Percentiles rank a stretch among this genome's conserved stretches.
phyloP scores from a whole-genome alignment of 2,888 invertebrate genomes.

The Platycheirus albimanus region DNA sequence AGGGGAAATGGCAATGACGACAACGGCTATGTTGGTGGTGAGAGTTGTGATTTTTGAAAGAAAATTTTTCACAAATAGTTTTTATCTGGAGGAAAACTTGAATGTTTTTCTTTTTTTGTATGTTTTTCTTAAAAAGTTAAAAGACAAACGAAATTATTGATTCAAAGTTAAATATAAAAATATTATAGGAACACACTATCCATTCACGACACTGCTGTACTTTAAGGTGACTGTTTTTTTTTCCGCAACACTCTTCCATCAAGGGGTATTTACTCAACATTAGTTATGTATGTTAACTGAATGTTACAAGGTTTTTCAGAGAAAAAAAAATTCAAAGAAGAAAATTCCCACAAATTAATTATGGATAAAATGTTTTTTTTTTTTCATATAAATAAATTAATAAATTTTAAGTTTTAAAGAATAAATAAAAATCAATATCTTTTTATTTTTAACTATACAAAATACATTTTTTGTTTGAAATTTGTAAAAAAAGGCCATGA shows the following conservation, averaged over 20 bases:
- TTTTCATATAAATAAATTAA: background rate
- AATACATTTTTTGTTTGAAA: no score
- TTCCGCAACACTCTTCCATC: constrained; percentile 1
- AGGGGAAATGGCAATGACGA: constrained; percentile 54
- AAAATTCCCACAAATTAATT: background rate
- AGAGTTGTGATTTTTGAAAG: constrained; percentile 29
- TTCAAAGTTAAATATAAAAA: background rate
- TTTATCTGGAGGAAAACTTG: background rate
- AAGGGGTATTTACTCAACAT: constrained; percentile 4
- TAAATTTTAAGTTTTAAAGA: background rate
- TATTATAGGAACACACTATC: background rate
- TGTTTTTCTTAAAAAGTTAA: no score
- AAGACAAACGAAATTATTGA: background rate
- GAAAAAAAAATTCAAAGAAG: background rate
- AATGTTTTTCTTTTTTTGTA: constrained; percentile 18
- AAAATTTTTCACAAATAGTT: constrained; percentile 17
- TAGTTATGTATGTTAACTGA: constrained; percentile 7
- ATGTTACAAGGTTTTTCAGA: background rate
- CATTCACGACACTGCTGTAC: background rate
- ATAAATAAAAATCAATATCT: no score
- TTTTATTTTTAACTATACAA: no score
- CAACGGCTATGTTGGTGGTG: constrained; percentile 9
- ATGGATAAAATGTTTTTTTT: no score
- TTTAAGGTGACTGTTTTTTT: background rate
- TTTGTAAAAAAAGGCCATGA: no score